Conservation (phyloP, 2,888 invertebrate genomes). For the Apantesis nais region DNA sequence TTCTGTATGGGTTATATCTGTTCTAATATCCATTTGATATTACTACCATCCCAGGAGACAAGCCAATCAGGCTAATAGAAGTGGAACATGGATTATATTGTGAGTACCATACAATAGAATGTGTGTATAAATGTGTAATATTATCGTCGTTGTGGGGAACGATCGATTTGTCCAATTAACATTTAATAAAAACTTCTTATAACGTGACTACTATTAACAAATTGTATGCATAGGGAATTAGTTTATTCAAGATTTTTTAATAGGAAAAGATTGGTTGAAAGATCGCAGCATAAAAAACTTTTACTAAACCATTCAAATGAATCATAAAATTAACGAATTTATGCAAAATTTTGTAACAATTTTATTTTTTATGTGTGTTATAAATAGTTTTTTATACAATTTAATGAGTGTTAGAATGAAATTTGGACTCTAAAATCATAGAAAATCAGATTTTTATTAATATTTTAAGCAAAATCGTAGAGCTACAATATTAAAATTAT, state of each 20-base stretch:
- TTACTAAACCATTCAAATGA: neutral
- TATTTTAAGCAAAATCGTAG: no score
- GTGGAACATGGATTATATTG: slow-evolving; percentile 11
- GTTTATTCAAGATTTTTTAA: neutral
- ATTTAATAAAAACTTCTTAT: slow-evolving; percentile 45
- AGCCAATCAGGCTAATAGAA: slow-evolving; percentile 24
- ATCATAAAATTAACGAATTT: no score
- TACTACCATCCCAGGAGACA: slow-evolving; percentile 7
- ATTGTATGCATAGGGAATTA: neutral
- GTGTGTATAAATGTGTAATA: neutral
- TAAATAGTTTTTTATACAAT: neutral
- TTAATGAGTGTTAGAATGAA: no score
- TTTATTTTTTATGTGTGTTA: neutral
- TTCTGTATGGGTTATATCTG: neutral
- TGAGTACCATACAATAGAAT: slow-evolving; percentile 2
- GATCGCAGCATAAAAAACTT: neutral
- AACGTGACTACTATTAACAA: slow-evolving; percentile 4
- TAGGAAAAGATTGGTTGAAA: neutral
- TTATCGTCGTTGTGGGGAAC: slow-evolving; percentile 18
- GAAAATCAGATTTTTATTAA: no score
- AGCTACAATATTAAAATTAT: no score
- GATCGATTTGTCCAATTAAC: slow-evolving; percentile 50
- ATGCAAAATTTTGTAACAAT: neutral
- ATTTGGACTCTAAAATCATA: no score
- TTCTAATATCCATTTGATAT: slow-evolving; percentile 7